Evolutionary conservation across 2,888 invertebrate genomes (phyloP).

Genomic region (Crocallis elinguaria): DNA sequence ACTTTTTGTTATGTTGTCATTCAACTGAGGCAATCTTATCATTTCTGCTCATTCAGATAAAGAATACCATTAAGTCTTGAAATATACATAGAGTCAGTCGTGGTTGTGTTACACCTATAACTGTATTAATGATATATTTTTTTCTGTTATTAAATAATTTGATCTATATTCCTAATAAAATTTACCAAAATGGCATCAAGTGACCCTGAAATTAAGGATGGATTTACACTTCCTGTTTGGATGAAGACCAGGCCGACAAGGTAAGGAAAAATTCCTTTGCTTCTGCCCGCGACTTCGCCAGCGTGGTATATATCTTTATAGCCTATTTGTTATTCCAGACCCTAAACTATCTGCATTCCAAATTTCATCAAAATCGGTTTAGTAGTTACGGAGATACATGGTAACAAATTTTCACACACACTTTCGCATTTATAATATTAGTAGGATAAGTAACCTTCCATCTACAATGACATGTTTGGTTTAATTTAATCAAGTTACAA

Average conservation of each 20-base stretch:
- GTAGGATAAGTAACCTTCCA: too few relatives aligned
- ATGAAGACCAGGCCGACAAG: slow-evolving; percentile 88
- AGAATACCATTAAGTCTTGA: slow-evolving; percentile 54
- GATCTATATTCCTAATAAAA: neutral
- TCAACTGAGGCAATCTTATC: slow-evolving; percentile 71
- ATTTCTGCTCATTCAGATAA: slow-evolving; percentile 79
- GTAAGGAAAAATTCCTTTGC: slow-evolving; percentile 49
- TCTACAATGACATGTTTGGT: too few relatives aligned
- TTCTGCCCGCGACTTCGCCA: too few relatives aligned
- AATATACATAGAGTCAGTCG: slow-evolving; percentile 48
- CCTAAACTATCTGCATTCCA: too few relatives aligned
- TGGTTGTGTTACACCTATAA: slow-evolving; percentile 36
- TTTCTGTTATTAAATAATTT: too few relatives aligned
- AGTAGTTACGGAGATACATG: too few relatives aligned
- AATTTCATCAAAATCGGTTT: too few relatives aligned
- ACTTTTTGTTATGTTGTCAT: slow-evolving; percentile 47
- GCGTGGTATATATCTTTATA: too few relatives aligned
- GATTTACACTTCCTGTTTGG: slow-evolving; percentile 89
- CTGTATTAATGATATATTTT: slow-evolving; percentile 20
- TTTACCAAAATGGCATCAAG: slow-evolving; percentile 71
- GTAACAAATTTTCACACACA: too few relatives aligned
- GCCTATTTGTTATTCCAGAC: too few relatives aligned
- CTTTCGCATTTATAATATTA: too few relatives aligned
- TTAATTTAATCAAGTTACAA: too few relatives aligned
- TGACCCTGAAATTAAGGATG: slow-evolving; percentile 86